Conservation (phyloP, 2,888 invertebrate species). For the Neria commutata region DNA sequence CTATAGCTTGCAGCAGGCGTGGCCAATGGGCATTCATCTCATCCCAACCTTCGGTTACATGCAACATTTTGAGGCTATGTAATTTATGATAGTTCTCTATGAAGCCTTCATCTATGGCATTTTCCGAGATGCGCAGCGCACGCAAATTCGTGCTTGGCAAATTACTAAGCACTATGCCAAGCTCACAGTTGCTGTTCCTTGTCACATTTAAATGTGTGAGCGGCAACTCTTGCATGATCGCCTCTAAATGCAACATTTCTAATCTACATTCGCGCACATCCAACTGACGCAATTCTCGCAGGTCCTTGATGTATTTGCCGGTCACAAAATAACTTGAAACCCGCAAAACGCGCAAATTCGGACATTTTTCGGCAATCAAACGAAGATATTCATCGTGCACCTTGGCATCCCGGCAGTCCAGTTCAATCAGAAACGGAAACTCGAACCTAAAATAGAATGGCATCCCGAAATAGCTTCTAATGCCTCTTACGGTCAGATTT, state of each 20-base stretch:
- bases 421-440: not conserved
- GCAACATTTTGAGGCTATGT: not conserved
- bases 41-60: not conserved
- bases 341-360: not conserved
- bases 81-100: not conserved
- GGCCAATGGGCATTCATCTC: not conserved
- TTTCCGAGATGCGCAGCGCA: not conserved
- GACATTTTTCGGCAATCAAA: not conserved
- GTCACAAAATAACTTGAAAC: conserved; percentile 1
- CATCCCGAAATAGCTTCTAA: not conserved
- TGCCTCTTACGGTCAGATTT: not conserved
- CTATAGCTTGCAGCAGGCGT: not conserved
- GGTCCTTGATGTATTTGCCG: not conserved
- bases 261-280: not conserved
- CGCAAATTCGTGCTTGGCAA: not conserved
- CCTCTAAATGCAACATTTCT: not conserved
- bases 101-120: not conserved
- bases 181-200: not conserved
- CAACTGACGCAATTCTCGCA: not conserved
- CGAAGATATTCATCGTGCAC: conserved; percentile 6
- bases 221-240: not conserved
- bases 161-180: not conserved
- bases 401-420: not conserved
- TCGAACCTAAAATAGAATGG: not conserved
- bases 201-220: not conserved